A percentile compares a stretch with the other conserved stretches of the same genome.
phyloP scores from a whole-genome alignment of 2,888 invertebrate species.

The Odiellus spinosus region DNA sequence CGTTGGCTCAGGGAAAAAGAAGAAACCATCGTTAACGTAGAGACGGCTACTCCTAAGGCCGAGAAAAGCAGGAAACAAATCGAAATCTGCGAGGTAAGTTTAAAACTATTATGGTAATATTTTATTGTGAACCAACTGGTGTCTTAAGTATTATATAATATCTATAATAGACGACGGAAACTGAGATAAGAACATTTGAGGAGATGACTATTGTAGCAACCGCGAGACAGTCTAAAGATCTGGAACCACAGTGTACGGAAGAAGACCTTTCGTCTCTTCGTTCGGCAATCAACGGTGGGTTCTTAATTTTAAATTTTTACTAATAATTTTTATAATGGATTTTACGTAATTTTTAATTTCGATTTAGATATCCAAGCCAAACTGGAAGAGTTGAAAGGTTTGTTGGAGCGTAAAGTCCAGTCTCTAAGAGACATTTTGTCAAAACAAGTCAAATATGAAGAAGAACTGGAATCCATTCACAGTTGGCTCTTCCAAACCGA shows the following conservation, averaged over 20 bases:
- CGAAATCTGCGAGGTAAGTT: no score
- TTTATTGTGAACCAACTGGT: no score
- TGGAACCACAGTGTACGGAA: constrained; percentile 67
- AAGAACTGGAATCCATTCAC: constrained; percentile 58
- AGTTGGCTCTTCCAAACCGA: constrained; percentile 84
- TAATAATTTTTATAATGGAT: no score
- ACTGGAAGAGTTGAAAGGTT: constrained; percentile 52
- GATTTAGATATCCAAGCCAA: constrained; percentile 51
- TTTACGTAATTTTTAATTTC: not conserved
- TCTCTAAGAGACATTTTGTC: constrained; percentile 54
- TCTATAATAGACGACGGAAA: constrained; percentile 42
- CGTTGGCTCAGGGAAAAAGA: constrained; percentile 64
- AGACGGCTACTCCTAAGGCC: constrained; percentile 27
- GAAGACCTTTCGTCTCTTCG: constrained; percentile 31
- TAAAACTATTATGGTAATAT: no score
- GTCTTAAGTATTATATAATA: no score
- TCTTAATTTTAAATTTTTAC: not conserved
- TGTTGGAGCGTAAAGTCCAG: constrained; percentile 52
- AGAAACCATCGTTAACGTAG: constrained; percentile 38
- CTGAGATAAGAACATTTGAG: constrained; percentile 58
- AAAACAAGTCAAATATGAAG: constrained; percentile 64
- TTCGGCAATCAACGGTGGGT: constrained; percentile 22
- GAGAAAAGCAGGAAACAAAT: no score
- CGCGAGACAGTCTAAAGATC: constrained; percentile 52
- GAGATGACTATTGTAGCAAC: constrained; percentile 50